Conservation (phyloP, 2,888 invertebrate genomes). For the Anaspis maculata region DNA sequence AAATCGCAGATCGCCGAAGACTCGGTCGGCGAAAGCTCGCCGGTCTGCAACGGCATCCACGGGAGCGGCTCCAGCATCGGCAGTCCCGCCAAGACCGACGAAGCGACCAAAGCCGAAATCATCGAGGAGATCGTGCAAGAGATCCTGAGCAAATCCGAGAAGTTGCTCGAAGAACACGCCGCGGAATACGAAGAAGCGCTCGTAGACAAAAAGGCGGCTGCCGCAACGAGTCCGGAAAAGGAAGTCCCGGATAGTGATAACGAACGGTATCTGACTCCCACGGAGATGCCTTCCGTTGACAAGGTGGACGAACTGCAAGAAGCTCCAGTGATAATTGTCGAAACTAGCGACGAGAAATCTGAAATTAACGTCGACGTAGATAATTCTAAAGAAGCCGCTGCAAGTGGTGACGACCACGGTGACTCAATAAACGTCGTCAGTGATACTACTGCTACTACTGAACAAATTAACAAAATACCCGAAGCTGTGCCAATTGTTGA, state of each 20-base stretch:
- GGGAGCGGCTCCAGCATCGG: constrained; percentile 37
- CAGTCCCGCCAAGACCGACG: constrained; percentile 34
- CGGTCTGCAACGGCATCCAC: constrained; percentile 41
- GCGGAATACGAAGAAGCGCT: constrained; percentile 46
- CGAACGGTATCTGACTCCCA: constrained; percentile 58
- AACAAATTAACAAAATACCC: constrained; percentile 27
- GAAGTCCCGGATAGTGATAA: constrained; percentile 59
- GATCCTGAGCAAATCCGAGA: constrained; percentile 46
- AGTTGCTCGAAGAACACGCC: constrained; percentile 40
- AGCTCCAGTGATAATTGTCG: no score
- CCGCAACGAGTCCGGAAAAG: constrained; percentile 44
- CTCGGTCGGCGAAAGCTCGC: constrained; percentile 12
- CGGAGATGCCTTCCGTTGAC: no score
- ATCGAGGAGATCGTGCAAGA: constrained; percentile 47
- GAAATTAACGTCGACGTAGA: no score
- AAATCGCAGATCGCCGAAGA: constrained; percentile 33
- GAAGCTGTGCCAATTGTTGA: constrained; percentile 38
- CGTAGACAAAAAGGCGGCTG: constrained; percentile 44
- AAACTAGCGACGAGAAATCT: no score
- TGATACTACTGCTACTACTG: constrained; percentile 23
- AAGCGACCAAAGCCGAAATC: constrained; percentile 34
- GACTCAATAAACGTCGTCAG: no score
- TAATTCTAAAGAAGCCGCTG: constrained; percentile 21
- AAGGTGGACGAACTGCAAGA: no score
- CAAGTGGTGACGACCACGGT: no score